These are phyloP conservation scores for Artemia sinica DNA, from an alignment of 2,888 invertebrate species.

Conservation along the genomic window DNA sequence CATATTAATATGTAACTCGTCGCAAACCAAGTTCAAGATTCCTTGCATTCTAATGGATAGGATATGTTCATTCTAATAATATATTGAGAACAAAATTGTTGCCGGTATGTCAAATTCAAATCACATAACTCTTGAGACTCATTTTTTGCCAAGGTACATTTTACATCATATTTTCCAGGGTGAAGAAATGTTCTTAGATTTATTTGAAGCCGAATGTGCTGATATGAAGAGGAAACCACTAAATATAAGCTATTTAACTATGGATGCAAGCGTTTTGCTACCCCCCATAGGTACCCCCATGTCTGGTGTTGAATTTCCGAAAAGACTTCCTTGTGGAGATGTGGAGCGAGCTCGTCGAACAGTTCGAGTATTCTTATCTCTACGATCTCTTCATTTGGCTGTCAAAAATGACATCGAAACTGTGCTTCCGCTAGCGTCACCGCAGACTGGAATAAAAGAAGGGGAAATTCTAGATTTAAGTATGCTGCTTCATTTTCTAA, in stretches of 20 bases:
- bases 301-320: constrained; percentile 84
- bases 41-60: too few relatives aligned
- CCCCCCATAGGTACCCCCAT: constrained; percentile 90
- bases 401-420: constrained; percentile 64
- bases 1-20: too few relatives aligned
- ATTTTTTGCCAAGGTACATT: constrained; percentile 13
- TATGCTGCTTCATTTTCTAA: constrained; percentile 35
- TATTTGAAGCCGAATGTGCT: constrained; percentile 95
- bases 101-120: background rate
- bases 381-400: constrained; percentile 60
- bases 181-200: constrained; percentile 92
- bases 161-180: constrained; percentile 37
- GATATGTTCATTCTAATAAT: too few relatives aligned
- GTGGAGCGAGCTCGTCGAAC: constrained; percentile 73
- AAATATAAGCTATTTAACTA: constrained; percentile 85
- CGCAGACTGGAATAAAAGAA: constrained; percentile 70
- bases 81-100: background rate
- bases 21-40: too few relatives aligned
- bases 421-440: constrained; percentile 73
- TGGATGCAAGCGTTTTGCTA: constrained; percentile 84
- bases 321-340: constrained; percentile 87
- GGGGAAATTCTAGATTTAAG: constrained; percentile 90
- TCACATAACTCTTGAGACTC: background rate
- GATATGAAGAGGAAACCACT: constrained; percentile 70
- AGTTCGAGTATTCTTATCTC: constrained; percentile 77